phyloP scores from a whole-genome alignment of 2,797 vertebrate species.

The Xerus rutilus region DNA sequence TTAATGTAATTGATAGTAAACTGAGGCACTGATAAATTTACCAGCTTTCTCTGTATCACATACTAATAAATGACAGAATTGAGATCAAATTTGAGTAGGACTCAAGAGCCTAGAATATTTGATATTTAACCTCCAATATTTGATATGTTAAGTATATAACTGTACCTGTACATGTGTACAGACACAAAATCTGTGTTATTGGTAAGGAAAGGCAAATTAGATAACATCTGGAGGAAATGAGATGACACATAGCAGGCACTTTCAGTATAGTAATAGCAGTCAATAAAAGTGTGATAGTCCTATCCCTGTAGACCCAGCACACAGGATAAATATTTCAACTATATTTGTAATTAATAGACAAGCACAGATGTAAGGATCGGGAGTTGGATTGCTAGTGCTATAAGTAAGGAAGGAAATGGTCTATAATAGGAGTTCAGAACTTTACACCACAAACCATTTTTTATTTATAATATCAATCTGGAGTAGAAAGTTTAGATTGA shows the following conservation, averaged over 20 bases:
- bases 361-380: neutral
- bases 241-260: neutral
- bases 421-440: neutral
- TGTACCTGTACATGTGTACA: neutral
- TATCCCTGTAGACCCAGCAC: neutral
- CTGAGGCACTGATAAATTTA: neutral
- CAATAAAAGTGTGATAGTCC: neutral
- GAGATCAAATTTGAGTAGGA: neutral
- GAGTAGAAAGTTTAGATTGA: slow-evolving; percentile 38
- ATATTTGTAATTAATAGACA: neutral
- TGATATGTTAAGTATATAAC: neutral
- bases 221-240: neutral
- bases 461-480: slow-evolving; percentile 25
- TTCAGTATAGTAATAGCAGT: neutral
- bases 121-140: neutral
- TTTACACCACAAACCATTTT: neutral
- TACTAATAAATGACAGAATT: neutral
- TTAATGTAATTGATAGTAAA: neutral
- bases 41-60: slow-evolving; percentile 3
- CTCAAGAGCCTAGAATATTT: neutral
- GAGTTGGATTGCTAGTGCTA: neutral
- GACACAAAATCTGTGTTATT: neutral
- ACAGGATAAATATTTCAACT: neutral
- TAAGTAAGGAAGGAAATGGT: neutral
- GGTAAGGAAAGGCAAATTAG: neutral